These are phyloP conservation scores for Macropis europaea DNA, from an alignment of 2,888 invertebrate genomes.

Conservation along the genomic window DNA sequence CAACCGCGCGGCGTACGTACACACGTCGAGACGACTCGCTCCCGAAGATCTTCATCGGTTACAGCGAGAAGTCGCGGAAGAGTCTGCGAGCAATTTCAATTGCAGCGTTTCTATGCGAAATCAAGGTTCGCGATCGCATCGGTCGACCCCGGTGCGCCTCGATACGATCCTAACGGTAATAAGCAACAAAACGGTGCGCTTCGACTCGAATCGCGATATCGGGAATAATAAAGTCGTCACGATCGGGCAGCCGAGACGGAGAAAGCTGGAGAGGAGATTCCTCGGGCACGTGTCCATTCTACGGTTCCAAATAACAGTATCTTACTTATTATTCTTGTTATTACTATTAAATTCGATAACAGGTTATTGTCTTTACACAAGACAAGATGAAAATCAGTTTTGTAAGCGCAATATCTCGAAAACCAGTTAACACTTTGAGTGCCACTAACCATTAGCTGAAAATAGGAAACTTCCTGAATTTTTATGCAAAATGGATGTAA, in stretches of 20 bases:
- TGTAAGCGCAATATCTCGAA: too few species aligned
- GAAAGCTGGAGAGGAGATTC: slow-evolving; percentile 34
- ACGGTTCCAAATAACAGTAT: slow-evolving; percentile 43
- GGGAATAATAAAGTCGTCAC: slow-evolving; percentile 62
- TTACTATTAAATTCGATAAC: too few species aligned
- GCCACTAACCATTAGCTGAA: too few species aligned
- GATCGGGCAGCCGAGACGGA: slow-evolving; percentile 7
- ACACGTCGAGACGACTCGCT: background rate
- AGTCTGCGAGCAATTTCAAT: slow-evolving; percentile 48
- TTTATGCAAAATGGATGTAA: too few species aligned
- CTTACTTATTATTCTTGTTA: too few species aligned
- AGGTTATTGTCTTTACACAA: too few species aligned
- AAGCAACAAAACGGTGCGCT: slow-evolving; percentile 15
- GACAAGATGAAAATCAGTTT: too few species aligned
- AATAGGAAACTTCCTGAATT: too few species aligned
- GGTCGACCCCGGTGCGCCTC: slow-evolving; percentile 24
- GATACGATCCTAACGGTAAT: slow-evolving; percentile 53
- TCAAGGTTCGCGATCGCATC: slow-evolving; percentile 44
- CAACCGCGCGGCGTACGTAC: background rate
- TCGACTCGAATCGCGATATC: slow-evolving; percentile 27
- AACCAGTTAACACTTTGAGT: too few species aligned
- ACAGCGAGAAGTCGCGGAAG: slow-evolving; percentile 27
- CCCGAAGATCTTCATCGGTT: slow-evolving; percentile 1
- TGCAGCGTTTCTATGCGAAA: slow-evolving; percentile 28
- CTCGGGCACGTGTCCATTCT: slow-evolving; percentile 58